These are phyloP conservation scores for Dugesia japonica DNA, from an alignment of 2,888 invertebrate genomes.

Conservation along the genomic window DNA sequence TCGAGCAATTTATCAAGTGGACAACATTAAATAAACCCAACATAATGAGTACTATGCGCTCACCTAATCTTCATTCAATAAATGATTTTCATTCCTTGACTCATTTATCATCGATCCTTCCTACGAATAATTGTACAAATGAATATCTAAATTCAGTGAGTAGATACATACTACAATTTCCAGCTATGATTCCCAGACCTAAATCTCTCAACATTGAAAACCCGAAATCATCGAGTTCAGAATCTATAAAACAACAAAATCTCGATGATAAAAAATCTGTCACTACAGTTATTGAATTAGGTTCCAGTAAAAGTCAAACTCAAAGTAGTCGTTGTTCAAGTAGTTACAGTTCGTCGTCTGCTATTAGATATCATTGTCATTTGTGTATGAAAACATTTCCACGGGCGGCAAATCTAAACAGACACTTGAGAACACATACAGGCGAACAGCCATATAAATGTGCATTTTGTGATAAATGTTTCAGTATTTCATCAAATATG, in stretches of 20 bases:
- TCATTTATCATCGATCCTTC: background rate
- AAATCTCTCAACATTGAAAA: background rate
- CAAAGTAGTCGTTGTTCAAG: conserved; percentile 13
- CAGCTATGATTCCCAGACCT: background rate
- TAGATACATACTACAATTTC: background rate
- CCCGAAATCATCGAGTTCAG: background rate
- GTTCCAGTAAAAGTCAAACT: background rate
- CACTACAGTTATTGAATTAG: background rate
- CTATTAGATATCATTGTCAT: conserved; percentile 68
- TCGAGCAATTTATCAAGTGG: background rate
- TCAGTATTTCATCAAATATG: conserved; percentile 88
- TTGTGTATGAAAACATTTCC: conserved; percentile 76
- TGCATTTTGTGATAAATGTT: conserved; percentile 91
- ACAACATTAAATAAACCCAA: background rate
- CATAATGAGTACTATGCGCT: background rate
- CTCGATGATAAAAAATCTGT: conserved; percentile 6
- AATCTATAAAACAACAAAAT: background rate
- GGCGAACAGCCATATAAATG: conserved; percentile 64
- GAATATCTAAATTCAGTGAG: background rate
- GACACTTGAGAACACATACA: conserved; percentile 88
- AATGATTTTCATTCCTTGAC: background rate
- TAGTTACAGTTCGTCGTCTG: background rate
- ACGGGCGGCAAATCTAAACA: conserved; percentile 81
- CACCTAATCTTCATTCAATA: background rate
- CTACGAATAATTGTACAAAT: background rate